These are phyloP conservation scores for Notodonta ziczac DNA, from an alignment of 2,888 invertebrate genomes.

Conservation along the genomic window DNA sequence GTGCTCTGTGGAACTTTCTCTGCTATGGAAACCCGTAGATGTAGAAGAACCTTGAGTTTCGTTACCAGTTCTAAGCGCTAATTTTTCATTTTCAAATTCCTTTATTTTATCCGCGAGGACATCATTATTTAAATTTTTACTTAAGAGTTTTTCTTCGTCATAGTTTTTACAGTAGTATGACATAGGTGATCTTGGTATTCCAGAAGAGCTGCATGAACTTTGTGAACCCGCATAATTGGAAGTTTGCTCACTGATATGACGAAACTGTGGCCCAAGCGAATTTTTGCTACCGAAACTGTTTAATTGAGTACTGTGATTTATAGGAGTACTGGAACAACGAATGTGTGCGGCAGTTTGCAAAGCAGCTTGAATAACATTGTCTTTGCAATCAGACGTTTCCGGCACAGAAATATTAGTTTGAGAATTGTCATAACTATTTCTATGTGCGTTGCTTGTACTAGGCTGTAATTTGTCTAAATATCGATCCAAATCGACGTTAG, in stretches of 20 bases:
- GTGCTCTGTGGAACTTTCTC: constrained; percentile 87
- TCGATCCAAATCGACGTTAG: constrained; percentile 87
- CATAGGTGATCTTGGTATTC: constrained; percentile 68
- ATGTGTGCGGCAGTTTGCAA: constrained; percentile 47
- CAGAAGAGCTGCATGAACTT: constrained; percentile 68
- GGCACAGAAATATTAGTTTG: constrained; percentile 46
- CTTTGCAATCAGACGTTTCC: constrained; percentile 51
- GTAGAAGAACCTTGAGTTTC: constrained; percentile 67
- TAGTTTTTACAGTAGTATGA: constrained; percentile 79
- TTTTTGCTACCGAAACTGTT: constrained; percentile 43
- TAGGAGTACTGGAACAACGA: constrained; percentile 72
- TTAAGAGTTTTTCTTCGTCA: constrained; percentile 64
- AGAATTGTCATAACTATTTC: constrained; percentile 36
- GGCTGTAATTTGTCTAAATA: constrained; percentile 88
- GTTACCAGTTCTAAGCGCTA: constrained; percentile 55
- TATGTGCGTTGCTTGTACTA: constrained; percentile 50
- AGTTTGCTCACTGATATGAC: constrained; percentile 55
- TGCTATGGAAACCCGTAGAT: constrained; percentile 83
- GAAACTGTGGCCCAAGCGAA: constrained; percentile 45
- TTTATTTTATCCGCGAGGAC: constrained; percentile 73
- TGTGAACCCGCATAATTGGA: constrained; percentile 67
- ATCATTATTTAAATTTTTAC: constrained; percentile 76
- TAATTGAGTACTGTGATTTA: constrained; percentile 48
- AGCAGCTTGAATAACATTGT: constrained; percentile 51
- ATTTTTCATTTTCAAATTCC: constrained; percentile 75